Base-by-base conservation (phyloP, 2,797 vertebrate species). In the Thaleichthys pacificus region DNA sequence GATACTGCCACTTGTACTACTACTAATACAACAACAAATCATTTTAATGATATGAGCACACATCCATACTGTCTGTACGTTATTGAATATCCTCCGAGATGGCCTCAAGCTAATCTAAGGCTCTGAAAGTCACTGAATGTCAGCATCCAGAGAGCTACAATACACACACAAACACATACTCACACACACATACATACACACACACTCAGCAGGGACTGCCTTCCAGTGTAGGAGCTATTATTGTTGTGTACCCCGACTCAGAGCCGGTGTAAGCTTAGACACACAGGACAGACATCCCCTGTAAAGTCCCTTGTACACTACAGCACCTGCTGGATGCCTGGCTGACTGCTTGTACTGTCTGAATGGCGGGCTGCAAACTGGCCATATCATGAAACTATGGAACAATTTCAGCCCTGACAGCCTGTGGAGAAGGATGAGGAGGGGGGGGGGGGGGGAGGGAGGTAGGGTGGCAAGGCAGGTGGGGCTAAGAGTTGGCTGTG, bases 381-480 rank as follows among this genome's bases (percentile, higher is more conserved):
- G 61, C 71, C 54, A n/a, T 72, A 79, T 74, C 75, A 77, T 75
- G 47, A 72, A 72, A 68, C 60, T 49, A 58, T 70, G 78, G 61
- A 75, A 72, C 75, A 84, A 82, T 76, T 84, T 75, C 68, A 78
- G 73, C 60, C 62, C 54, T 72, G 80, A 82, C 75, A 84, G 74
- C 73, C 38, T 11, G 38, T 54, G 51, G 15, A 19, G 51, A 4
- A 6, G 51, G 8, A 19, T 3, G 51, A 19, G 38, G 38, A 12
- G 1, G 32, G 32, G 32, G 32, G 22, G 22, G 22, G 22, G 1
- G 22, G 22, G 22, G 1, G 22, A n/a, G n/a, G n/a, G n/a, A n/a
- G n/a, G n/a, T n/a, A n/a, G n/a, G n/a, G n/a, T n/a, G 32, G 32
- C 38, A 42, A 11, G 9, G 38, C 38, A 42, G 38, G 38, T 42